phyloP scores from a whole-genome alignment of 2,113 vertebrate genomes.

The Pterocles gutturalis region DNA sequence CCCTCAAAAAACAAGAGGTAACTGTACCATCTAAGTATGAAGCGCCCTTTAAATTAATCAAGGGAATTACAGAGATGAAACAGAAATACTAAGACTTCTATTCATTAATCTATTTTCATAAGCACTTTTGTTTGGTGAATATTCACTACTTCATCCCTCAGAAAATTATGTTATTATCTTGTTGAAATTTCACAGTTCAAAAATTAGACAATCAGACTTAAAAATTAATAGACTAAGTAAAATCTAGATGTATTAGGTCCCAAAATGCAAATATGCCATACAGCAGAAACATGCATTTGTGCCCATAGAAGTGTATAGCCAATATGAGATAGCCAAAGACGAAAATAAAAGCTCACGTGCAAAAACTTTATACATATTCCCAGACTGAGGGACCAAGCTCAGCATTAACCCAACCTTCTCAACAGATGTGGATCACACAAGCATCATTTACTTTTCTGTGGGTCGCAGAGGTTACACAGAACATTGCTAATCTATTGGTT shows the following conservation, averaged over 20 bases:
- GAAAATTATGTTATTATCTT: not conserved
- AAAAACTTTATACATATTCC: not conserved
- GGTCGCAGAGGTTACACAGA: not conserved
- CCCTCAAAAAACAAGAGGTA: not conserved
- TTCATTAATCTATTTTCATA: not conserved
- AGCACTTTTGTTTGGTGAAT: not conserved
- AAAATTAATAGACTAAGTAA: not conserved
- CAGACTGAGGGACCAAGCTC: not conserved
- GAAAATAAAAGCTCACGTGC: not conserved
- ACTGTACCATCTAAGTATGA: not conserved
- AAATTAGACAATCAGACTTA: not conserved
- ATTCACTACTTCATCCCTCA: not conserved
- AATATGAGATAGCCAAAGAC: not conserved
- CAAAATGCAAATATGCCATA: not conserved
- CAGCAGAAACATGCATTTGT: not conserved
- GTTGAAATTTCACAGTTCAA: not conserved
- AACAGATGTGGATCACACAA: accelerated
- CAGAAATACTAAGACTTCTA: not conserved
- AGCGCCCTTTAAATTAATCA: not conserved
- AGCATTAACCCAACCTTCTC: not conserved
- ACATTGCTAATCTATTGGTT: not conserved
- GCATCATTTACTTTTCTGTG: not conserved
- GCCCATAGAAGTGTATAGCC: not conserved
- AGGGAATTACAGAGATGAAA: not conserved
- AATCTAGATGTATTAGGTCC: not conserved